These are phyloP conservation scores for Steatocranus sp. DNA, from an alignment of 2,797 vertebrate genomes.

Conservation along the genomic window DNA sequence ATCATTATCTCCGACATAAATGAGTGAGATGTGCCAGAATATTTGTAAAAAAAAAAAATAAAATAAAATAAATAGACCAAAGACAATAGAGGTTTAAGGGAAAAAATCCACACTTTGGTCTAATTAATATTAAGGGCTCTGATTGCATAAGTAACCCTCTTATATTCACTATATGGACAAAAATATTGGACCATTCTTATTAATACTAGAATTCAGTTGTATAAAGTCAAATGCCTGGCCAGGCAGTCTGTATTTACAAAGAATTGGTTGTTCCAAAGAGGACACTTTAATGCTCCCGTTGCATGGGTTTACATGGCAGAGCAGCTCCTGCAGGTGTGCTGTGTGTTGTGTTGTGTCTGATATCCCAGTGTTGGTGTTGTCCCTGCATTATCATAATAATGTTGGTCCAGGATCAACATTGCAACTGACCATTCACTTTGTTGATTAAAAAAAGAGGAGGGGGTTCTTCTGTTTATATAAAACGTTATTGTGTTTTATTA, in stretches of 20 bases:
- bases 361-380: not conserved
- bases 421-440: not conserved
- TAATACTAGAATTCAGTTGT: not conserved
- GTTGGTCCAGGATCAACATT: not conserved
- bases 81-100: not conserved
- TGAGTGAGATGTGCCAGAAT: not conserved
- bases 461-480: not conserved
- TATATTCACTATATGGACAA: not conserved
- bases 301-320: not conserved
- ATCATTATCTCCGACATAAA: not conserved
- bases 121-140: not conserved
- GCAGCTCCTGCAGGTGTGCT: not conserved
- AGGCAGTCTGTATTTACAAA: not conserved
- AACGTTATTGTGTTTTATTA: not conserved
- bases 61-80: no score
- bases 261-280: not conserved
- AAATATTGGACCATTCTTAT: not conserved
- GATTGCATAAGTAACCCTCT: not conserved
- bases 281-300: not conserved
- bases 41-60: accelerated
- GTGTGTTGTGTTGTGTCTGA: not conserved
- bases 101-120: not conserved
- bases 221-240: not conserved
- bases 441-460: not conserved
- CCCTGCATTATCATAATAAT: not conserved